These are phyloP conservation scores for Muscicapa striata DNA, from an alignment of 2,797 vertebrate genomes.

Conservation along the genomic window DNA sequence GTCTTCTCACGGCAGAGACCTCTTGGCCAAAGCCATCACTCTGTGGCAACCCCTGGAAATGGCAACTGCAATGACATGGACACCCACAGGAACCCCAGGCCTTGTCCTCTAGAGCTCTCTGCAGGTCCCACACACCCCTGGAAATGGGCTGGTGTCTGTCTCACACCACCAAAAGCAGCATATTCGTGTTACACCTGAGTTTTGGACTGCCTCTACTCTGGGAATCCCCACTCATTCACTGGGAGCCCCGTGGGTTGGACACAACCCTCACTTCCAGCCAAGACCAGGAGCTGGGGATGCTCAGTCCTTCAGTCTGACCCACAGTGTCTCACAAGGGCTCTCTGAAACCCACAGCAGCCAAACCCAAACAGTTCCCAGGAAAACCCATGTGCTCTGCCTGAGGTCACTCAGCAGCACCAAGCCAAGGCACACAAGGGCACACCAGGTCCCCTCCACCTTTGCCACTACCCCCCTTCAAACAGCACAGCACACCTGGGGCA, in stretches of 20 bases:
- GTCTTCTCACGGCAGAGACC: neutral
- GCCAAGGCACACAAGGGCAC: neutral
- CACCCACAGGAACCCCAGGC: neutral
- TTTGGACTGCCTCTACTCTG: neutral
- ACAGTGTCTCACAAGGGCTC: neutral
- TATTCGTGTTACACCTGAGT: neutral
- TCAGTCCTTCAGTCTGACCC: neutral
- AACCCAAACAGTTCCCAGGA: neutral
- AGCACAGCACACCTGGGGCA: neutral
- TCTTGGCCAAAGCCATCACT: neutral
- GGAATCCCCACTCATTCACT: neutral
- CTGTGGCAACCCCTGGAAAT: neutral
- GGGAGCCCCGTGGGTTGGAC: neutral
- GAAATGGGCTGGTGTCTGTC: neutral
- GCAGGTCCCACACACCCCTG: neutral
- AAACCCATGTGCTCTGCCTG: neutral
- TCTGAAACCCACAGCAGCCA: neutral
- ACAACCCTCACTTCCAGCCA: neutral
- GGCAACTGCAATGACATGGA: fast-evolving
- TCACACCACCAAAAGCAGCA: fast-evolving
- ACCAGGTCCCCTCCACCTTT: neutral
- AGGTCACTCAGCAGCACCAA: neutral
- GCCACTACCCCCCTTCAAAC: fast-evolving
- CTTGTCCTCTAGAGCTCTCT: neutral
- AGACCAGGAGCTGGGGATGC: neutral